Conservation (phyloP, 2,888 invertebrate genomes). For the Dilophus febrilis region DNA sequence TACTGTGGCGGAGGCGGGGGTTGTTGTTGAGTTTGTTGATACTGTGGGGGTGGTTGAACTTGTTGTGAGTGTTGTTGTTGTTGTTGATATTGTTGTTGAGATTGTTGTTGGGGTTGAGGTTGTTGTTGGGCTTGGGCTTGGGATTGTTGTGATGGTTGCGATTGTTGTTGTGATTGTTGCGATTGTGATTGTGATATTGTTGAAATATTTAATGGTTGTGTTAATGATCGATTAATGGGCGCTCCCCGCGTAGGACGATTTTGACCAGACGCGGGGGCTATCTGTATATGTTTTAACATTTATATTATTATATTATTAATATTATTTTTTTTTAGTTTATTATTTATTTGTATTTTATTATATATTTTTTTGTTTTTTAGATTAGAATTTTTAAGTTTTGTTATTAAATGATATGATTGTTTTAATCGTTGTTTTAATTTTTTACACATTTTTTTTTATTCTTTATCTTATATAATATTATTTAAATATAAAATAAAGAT, state of each 20-base stretch:
- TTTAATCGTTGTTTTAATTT: conserved; percentile 1
- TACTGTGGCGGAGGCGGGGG: conserved; percentile 2
- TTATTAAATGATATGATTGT: conserved; percentile 1
- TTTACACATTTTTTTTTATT: background rate
- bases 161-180: conserved; percentile 2
- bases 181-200: conserved; percentile 29
- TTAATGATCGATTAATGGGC: conserved; percentile 29
- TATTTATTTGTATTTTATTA: conserved; percentile 1
- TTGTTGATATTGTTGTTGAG: conserved; percentile 11
- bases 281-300: conserved; percentile 20
- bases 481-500: no score
- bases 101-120: conserved; percentile 3
- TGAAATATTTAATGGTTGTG: conserved; percentile 49
- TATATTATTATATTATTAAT: background rate
- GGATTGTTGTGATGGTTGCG: no score
- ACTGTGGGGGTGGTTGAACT: conserved; percentile 28
- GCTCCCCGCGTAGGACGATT: conserved; percentile 11
- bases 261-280: conserved; percentile 22
- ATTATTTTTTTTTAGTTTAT: background rate
- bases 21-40: conserved; percentile 35
- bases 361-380: background rate
- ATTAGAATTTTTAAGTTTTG: background rate
- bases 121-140: no score
- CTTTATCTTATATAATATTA: no score
- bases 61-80: conserved; percentile 16